Evolutionary conservation across 2,888 invertebrate species (phyloP).

Genomic region (Rhagonycha fulva): DNA sequence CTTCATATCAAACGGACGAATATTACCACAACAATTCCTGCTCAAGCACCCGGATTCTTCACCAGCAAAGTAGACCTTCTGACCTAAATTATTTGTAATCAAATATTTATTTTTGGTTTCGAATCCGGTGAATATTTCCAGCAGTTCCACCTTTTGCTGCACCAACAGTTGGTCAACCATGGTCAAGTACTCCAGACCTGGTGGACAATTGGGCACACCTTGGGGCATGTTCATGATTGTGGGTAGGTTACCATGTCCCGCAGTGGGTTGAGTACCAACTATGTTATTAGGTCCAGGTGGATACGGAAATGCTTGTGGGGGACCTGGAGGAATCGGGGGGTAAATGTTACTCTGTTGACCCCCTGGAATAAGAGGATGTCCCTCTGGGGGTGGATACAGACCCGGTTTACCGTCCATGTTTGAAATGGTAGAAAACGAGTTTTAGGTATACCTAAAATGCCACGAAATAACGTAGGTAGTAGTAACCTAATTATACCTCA

Average conservation of each 20-base stretch:
- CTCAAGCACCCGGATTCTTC: constrained; percentile 81
- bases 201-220: constrained; percentile 71
- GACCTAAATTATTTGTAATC: constrained; percentile 71
- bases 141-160: constrained; percentile 70
- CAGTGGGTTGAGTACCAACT: background rate
- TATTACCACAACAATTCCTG: constrained; percentile 75
- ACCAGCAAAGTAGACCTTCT: constrained; percentile 73
- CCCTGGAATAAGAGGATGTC: constrained; percentile 55
- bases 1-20: constrained; percentile 79
- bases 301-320: background rate
- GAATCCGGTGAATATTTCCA: constrained; percentile 72
- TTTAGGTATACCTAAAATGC: background rate
- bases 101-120: constrained; percentile 84
- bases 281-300: background rate
- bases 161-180: constrained; percentile 75
- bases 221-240: constrained; percentile 37
- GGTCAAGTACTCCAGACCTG: constrained; percentile 80
- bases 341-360: constrained; percentile 36
- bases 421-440: background rate
- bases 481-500: background rate
- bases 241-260: background rate
- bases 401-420: constrained; percentile 28
- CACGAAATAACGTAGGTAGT: background rate
- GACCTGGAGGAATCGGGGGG: background rate
- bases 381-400: constrained; percentile 38